Evolutionary conservation across 2,113 vertebrate species (phyloP).

Genomic region (Haplochromis burtoni): DNA sequence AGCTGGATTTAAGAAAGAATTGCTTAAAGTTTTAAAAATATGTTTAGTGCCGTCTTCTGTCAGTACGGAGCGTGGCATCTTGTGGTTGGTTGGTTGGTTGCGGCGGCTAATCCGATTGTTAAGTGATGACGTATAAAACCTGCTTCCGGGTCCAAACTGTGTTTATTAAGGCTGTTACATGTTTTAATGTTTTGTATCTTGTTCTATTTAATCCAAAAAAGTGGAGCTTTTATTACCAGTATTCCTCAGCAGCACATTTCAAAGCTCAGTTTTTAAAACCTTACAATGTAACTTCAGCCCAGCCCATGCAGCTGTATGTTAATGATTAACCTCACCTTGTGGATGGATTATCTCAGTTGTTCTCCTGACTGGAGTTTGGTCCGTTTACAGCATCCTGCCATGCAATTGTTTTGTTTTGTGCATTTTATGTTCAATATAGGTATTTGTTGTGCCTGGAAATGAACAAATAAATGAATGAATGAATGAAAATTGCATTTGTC

Average conservation of each 20-base stretch:
- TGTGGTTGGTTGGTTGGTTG: background rate
- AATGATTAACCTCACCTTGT: rapidly evolving
- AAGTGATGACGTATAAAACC: background rate
- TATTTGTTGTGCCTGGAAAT: no score
- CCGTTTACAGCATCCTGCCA: background rate
- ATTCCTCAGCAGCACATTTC: background rate
- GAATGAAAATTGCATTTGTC: background rate
- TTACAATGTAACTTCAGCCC: background rate
- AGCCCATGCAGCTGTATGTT: background rate
- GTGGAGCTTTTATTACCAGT: background rate
- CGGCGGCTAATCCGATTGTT: background rate
- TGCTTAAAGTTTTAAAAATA: background rate
- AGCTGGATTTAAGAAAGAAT: background rate
- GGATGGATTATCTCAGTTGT: background rate
- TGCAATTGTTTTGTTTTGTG: no score
- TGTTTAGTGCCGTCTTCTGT: background rate
- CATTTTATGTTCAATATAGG: no score
- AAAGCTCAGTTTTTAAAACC: background rate
- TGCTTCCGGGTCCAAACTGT: background rate
- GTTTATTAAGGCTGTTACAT: background rate
- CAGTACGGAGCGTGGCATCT: rapidly evolving
- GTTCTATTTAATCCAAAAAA: background rate
- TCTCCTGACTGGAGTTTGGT: background rate
- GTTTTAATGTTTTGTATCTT: background rate
- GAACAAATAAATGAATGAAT: no score